These are phyloP conservation scores for Darevskia mixta DNA, from an alignment of 2,797 vertebrate species.

Conservation along the genomic window DNA sequence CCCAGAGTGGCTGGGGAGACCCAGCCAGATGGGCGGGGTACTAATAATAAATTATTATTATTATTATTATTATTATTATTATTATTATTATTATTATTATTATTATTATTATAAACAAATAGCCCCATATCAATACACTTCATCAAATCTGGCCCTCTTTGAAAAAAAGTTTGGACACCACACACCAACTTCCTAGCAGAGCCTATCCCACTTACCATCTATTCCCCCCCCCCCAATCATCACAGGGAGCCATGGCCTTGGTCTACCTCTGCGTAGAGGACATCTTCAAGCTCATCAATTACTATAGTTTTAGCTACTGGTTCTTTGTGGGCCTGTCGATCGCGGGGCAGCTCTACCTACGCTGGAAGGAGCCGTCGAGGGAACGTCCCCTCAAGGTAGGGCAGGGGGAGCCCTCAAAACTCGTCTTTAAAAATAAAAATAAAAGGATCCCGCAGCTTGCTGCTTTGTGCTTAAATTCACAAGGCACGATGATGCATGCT, in stretches of 20 bases:
- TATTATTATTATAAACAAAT: no score
- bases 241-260: slow-evolving; percentile 87
- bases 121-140: no score
- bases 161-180: not conserved
- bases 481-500: not conserved
- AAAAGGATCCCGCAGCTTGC: not conserved
- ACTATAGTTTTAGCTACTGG: slow-evolving; percentile 98
- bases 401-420: not conserved
- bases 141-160: no score
- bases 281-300: slow-evolving; percentile 93
- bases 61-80: no score
- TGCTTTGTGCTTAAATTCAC: not conserved
- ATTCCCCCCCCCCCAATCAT: rapidly evolving
- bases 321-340: slow-evolving; percentile 94
- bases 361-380: slow-evolving; percentile 90
- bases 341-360: slow-evolving; percentile 90
- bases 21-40: no score
- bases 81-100: no score
- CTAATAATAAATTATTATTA: no score
- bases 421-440: not conserved
- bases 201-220: no score
- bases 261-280: slow-evolving; percentile 93
- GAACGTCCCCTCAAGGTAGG: slow-evolving; percentile 89
- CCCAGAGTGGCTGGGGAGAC: no score
- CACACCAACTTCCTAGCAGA: no score